Base-by-base conservation (phyloP, 2,888 invertebrate genomes). In the Drosophila melanosoma region DNA sequence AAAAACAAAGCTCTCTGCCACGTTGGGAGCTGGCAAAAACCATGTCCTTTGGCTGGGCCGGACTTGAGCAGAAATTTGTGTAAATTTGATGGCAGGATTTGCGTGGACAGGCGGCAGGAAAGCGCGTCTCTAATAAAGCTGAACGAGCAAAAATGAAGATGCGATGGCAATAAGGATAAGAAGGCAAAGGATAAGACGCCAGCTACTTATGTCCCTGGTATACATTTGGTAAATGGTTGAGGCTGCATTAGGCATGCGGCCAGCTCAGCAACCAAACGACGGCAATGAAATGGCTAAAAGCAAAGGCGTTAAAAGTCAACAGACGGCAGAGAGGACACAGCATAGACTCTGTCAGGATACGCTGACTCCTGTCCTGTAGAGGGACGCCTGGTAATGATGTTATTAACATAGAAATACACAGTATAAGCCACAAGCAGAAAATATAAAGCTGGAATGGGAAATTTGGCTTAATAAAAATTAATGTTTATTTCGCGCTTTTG, bases 61-160 rank as follows among this genome's bases (percentile, higher is more conserved):
- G 69, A 77, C 79, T 77, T 71, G 71, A 69, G 72, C 74, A 59
- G 67, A 83, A 81, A 81, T 86, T 86, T 76, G 87, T 83, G 87
- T 85, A 85, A 87, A 87, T 85, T 84, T 85, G 87, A 87, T 81
- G 80, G 77, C 74, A 64, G 87, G 87, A 87, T 81, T 85, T 83
- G 84, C 72, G 49, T 69, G 77, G 74, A 65, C 79, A 69, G 75
- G 56, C 35, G 53, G 20, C 53, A 53, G 58, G 53, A 51, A 48
- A 76, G 61, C 74, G 62, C 60, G 67, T 68, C 71, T 66, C 76
- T 82, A 78, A 77, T 82, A 75, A 77, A 74, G 87, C 86, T 87
- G 87, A 87, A 76, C 80, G 81, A 79, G 83, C 86, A 79, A 71
- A 86, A 86, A 87, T 86, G 75, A 86, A 87, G 83, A 82, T 82